Conservation (phyloP, 1,140 invertebrate genomes). For the Octopus sinensis region DNA sequence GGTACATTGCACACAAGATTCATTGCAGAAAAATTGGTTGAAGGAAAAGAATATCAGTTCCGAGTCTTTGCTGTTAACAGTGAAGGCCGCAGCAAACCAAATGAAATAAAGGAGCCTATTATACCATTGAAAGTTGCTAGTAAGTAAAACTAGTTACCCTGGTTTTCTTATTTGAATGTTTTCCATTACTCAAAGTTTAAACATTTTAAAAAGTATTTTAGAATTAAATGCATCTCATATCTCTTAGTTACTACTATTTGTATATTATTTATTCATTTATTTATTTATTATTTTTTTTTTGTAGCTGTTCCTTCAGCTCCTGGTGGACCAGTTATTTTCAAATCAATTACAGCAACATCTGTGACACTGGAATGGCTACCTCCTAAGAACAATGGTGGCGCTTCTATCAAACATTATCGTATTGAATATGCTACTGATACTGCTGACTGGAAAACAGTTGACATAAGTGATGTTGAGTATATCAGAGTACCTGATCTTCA, state of each 20-base stretch:
- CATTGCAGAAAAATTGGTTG: slow-evolving; percentile 83
- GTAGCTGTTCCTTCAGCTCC: slow-evolving; percentile 69
- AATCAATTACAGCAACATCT: slow-evolving; percentile 89
- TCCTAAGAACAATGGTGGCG: slow-evolving; percentile 84
- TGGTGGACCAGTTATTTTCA: slow-evolving; percentile 86
- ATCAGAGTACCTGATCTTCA: slow-evolving; percentile 60
- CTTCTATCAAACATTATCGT: slow-evolving; percentile 88
- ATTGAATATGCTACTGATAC: slow-evolving; percentile 94
- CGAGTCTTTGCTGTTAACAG: slow-evolving; percentile 89
- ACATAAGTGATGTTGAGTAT: slow-evolving; percentile 71
- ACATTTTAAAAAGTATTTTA: not conserved
- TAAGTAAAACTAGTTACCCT: slow-evolving; percentile 64
- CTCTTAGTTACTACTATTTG: not conserved
- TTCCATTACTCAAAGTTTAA: not conserved
- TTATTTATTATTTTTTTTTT: slow-evolving; percentile 7
- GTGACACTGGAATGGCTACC: slow-evolving; percentile 83
- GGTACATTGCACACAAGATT: slow-evolving; percentile 61
- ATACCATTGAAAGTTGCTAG: slow-evolving; percentile 37
- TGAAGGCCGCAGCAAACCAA: slow-evolving; percentile 39
- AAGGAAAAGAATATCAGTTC: slow-evolving; percentile 91
- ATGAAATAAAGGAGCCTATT: slow-evolving; percentile 30
- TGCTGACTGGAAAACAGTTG: slow-evolving; percentile 71
- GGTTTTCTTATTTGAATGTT: slow-evolving; percentile 31
- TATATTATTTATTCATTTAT: not conserved
- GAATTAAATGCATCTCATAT: not conserved